Base-by-base conservation (phyloP, 2,797 vertebrate genomes). In the Coluber constrictor region DNA sequence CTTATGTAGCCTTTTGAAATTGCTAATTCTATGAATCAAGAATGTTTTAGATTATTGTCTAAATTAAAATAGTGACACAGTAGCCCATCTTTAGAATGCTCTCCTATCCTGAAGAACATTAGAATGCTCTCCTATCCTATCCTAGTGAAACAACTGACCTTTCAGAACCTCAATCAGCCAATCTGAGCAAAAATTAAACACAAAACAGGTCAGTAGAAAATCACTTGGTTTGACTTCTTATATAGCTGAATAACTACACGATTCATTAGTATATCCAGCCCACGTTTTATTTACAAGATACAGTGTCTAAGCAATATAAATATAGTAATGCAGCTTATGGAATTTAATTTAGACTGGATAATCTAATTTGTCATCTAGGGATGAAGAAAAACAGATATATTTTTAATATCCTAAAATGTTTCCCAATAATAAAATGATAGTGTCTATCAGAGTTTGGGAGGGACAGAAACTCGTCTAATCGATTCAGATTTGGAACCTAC, bases 251-350 rank as follows among this genome's bases (percentile, higher is more conserved):
- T 70, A 87, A 70, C 59, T 90, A 83, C 27, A 70, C 88, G 89
- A 90, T 88, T 93, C 89, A 93, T 63, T 55, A 51, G 27, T 87
- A 47, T 15, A 87, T 12, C 37, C 54, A 59, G 51, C 37, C 54
- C 79, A 70, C 83, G 18, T 60, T 90, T 70, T 59, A 87, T 70
- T 90, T 87, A 32, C 55, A 74, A 29, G 43, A 47, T 47, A 87
- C 89, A 87, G 27, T 87, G 37, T 87, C 83, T 18, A 27, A 90
- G 59, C 47, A 90, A 87, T 87, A 90, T 37, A 90, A 93, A 87
- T 74, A 32, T 70, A 59, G 32, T 32, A 74, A 93, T 74, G n/a
- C 8, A 87, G 5, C 25, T 55, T 86, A n/a, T 37, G n/a, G 32
- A 86, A 60, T 43, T 57, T 93, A 86, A 29, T 51, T 92, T 89